Evolutionary conservation across 2,888 invertebrate genomes (phyloP).

Genomic region (Clostera curtula): DNA sequence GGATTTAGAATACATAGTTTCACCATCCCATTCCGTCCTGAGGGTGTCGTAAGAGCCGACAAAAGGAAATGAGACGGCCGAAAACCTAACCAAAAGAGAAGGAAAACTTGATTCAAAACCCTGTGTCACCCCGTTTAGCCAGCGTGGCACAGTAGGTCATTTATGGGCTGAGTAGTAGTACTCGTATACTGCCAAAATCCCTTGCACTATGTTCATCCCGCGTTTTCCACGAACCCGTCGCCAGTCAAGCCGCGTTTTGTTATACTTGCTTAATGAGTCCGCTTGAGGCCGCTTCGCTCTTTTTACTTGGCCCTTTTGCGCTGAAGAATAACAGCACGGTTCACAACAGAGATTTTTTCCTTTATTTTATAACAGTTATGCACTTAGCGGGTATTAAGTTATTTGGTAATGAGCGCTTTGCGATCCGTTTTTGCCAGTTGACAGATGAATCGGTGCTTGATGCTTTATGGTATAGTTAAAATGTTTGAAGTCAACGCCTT

Average conservation of each 20-base stretch:
- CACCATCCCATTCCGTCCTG: no score
- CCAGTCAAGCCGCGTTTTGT: conserved; percentile 39
- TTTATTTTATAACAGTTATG: conserved; percentile 21
- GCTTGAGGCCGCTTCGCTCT: conserved; percentile 19
- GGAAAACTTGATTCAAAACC: no score
- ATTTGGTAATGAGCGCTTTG: conserved; percentile 13
- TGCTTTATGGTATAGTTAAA: no score
- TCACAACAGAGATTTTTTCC: conserved; percentile 18
- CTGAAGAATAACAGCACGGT: conserved; percentile 21
- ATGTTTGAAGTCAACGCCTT: no score
- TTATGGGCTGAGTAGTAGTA: no score
- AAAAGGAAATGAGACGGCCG: no score
- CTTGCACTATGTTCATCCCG: conserved; percentile 20
- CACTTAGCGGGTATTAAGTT: conserved; percentile 20
- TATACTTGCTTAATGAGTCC: conserved; percentile 61
- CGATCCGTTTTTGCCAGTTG: conserved; percentile 5
- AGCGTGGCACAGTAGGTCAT: no score
- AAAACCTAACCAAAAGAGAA: no score
- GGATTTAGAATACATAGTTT: no score
- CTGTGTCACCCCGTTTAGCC: no score
- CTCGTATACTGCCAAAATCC: conserved; percentile 7
- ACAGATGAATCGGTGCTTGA: no score
- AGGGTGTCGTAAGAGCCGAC: no score
- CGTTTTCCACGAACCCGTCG: conserved; percentile 44
- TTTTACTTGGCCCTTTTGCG: conserved; percentile 24